Conservation (phyloP, 2,797 vertebrate genomes). For the Pterois miles region DNA sequence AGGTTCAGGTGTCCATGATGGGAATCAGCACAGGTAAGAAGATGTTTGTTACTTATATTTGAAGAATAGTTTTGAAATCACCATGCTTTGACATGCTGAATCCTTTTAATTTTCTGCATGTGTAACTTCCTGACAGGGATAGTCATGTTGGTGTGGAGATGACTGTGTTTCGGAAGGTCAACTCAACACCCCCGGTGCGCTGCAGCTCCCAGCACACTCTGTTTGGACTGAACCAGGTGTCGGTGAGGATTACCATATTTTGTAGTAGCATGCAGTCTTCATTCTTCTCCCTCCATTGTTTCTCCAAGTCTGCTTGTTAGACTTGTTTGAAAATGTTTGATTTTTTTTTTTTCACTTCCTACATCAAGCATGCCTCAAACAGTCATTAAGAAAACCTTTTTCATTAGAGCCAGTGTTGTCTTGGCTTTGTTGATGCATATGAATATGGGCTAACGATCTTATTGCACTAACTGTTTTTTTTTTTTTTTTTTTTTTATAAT, state of each 20-base stretch:
- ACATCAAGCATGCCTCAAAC: neutral
- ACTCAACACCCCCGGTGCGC: slow-evolving; percentile 91
- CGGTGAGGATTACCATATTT: slow-evolving; percentile 81
- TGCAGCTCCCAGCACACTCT: slow-evolving; percentile 95
- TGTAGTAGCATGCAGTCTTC: neutral
- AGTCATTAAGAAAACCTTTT: neutral
- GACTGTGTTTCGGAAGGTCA: slow-evolving; percentile 93
- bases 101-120: neutral
- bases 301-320: neutral
- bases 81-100: neutral
- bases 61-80: neutral
- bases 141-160: slow-evolving; percentile 90
- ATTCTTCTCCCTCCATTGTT: neutral
- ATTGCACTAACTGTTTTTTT: neutral
- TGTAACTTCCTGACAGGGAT: slow-evolving; percentile 78
- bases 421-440: neutral
- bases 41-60: neutral
- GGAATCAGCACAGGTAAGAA: slow-evolving; percentile 83
- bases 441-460: neutral
- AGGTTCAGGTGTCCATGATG: slow-evolving; percentile 79
- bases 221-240: slow-evolving; percentile 93
- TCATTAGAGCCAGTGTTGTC: neutral
- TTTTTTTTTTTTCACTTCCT: neutral
- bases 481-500: slow-evolving; percentile 16
- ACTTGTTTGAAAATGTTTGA: neutral